Conservation (phyloP, 1,140 invertebrate species). For the Drosophila lacertosa region DNA sequence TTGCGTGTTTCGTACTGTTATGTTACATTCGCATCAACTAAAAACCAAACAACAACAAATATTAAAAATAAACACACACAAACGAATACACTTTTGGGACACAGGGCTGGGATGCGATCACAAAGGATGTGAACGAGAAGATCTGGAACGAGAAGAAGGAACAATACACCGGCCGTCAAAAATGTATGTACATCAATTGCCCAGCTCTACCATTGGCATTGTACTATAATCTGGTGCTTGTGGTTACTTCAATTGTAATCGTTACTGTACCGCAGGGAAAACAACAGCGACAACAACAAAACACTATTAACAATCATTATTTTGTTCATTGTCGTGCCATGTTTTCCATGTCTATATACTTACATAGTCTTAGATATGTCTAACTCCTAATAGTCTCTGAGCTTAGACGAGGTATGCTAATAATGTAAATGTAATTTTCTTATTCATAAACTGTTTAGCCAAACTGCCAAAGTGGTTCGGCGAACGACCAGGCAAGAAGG, state of each 20-base stretch:
- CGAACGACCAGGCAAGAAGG: conserved; percentile 95
- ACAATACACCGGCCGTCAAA: conserved; percentile 93
- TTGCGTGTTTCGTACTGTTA: conserved; percentile 47
- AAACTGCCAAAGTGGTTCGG: conserved; percentile 97
- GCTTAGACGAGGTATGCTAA: conserved; percentile 6
- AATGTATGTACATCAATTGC: conserved; percentile 88
- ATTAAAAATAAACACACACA: conserved; percentile 22
- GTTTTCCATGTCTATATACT: conserved; percentile 32
- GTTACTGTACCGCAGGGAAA: conserved; percentile 11
- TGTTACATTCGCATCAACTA: conserved; percentile 47
- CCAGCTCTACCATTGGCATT: neutral
- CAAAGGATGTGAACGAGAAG: conserved; percentile 93
- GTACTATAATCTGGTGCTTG: neutral
- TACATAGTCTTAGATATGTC: conserved; percentile 4
- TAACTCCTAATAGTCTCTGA: no score
- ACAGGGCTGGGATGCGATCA: conserved; percentile 92
- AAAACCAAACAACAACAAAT: conserved; percentile 23
- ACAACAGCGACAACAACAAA: conserved; percentile 38
- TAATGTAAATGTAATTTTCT: neutral
- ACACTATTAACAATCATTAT: conserved; percentile 29
- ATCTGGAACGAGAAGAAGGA: conserved; percentile 93
- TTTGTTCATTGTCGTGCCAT: conserved; percentile 67
- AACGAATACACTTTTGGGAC: conserved; percentile 20
- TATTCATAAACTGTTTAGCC: conserved; percentile 85
- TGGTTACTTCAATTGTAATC: neutral